Evolutionary conservation across 2,888 invertebrate species (phyloP).

Genomic region (Leptinotarsa haldemani): DNA sequence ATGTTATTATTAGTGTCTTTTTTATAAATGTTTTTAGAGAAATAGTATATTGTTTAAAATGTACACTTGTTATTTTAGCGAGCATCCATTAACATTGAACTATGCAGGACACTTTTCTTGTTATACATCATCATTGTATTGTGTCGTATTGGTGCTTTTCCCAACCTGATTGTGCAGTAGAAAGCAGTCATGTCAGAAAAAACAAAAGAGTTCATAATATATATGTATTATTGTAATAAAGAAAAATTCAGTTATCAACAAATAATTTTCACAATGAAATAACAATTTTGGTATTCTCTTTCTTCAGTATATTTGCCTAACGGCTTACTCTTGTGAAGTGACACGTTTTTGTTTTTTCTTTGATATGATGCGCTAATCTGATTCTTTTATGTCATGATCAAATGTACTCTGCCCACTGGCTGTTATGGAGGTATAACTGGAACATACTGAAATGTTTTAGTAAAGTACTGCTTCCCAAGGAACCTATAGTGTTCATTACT

Average conservation of each 20-base stretch:
- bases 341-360: conserved; percentile 19
- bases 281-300: not conserved
- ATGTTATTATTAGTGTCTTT: conserved; percentile 66
- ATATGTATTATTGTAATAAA: not conserved
- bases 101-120: conserved; percentile 58
- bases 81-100: conserved; percentile 61
- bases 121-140: conserved; percentile 49
- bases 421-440: conserved; percentile 54
- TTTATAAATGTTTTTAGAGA: conserved; percentile 67
- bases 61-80: conserved; percentile 67
- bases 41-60: conserved; percentile 65
- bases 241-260: not conserved
- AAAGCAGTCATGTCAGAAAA: conserved; percentile 37
- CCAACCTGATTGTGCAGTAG: conserved; percentile 55
- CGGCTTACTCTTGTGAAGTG: not conserved
- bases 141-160: conserved; percentile 65
- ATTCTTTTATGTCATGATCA: conserved; percentile 45
- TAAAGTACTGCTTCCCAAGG: conserved; percentile 66
- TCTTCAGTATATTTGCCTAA: not conserved
- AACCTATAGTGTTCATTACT: conserved; percentile 68
- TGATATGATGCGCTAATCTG: conserved; percentile 5
- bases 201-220: conserved; percentile 34
- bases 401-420: conserved; percentile 65
- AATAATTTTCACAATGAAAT: too few relatives aligned
- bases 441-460: conserved; percentile 44